Evolutionary conservation across 2,888 invertebrate genomes (phyloP), one percentile per base, ranked within the genome.

Genomic region (Galerucella nymphaeae): DNA sequence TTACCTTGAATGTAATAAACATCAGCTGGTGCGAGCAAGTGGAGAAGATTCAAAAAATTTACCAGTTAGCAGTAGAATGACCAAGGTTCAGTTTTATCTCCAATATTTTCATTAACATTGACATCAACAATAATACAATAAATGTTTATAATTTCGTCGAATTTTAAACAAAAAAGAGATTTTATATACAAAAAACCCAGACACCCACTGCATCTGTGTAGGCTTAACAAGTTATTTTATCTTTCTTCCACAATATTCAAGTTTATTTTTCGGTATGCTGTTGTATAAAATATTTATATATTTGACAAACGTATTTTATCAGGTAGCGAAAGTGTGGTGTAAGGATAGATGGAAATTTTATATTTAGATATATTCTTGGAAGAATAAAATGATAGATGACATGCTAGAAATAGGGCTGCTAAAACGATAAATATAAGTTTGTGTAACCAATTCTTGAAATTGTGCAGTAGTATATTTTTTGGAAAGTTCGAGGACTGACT

Each of bases 191-290:
- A 16, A 18, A 48, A 53, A 18, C 53, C 18, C 53, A 16, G 16
- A 53, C 18, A 53, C 53, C 53, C 8, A 53, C 16, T 53, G 18
- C 53, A 10, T 10, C 18, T 53, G 53, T 53, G 53, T 53, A 18
- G 53, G 53, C 10, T 53, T 53, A 53, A 53, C 53, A 53, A 53
- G 53, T 18, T 53, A n/a, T 53, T 18, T 53, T 53, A 18, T 48
- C 48, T 48, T 18, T 18, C 53, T 53, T 10, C 10, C n/a, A 18
- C 16, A 53, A 53, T 53, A 53, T 18, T 11, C 53, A 53, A 16
- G 2, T 18, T 48, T n/a, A n/a, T 48, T 13, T 48, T 48, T 48
- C 6, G 18, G 18, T 53, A 18, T 16, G 16, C 16, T 10, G 16
- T 53, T 53, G 18, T 16, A 16, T 45, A 11, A 18, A 53, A 53